Evolutionary conservation across 2,113 vertebrate genomes (phyloP), one percentile per base, ranked within the genome.

Genomic region (Poicephalus gulielmi): DNA sequence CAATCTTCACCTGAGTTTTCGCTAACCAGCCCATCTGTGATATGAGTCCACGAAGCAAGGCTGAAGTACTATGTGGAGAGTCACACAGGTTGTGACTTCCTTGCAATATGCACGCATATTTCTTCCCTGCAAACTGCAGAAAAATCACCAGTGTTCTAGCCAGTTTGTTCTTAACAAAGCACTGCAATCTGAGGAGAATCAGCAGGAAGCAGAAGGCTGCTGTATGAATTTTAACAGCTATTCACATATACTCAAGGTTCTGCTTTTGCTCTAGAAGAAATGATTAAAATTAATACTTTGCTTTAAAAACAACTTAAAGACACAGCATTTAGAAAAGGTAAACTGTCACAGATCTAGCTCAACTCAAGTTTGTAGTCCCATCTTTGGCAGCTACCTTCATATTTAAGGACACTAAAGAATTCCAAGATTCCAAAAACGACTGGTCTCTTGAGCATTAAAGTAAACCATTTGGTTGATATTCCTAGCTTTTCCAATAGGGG

Each of bases 401-500:
- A 50, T 68, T 84, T 71, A 78, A 75, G 20, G 52, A 73, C 17
- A 50, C 4, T 44, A 8, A 41, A 74, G 13, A 55, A 85, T 33
- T 25, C 37, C 37, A 39, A 50, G 33, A 82, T 24, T 55, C 24
- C 25, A 68, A 67, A 59, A 70, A 12, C 3, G 4, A 46, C 17
- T 12, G 13, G 16, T 44, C 49, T 70, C 31, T 23, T 18, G 11
- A 17, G 11, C 49, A n/a, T 10, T 6, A 31, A 50, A 27, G 13
- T 14, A 62, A 85, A 57, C 22, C 30, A 37, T 17, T 10, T n/a
- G 16, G 44, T 30, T 90, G 92, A 55, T 75, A 84, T 84, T 71
- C 95, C 80, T 10, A 50, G 39, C 6, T 90, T 81, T 95, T 86
- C 91, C 91, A 83, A 75, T 10, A 94, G 88, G 25, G 88, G 83